phyloP scores from a whole-genome alignment of 2,888 invertebrate genomes.

The Spisula solida region DNA sequence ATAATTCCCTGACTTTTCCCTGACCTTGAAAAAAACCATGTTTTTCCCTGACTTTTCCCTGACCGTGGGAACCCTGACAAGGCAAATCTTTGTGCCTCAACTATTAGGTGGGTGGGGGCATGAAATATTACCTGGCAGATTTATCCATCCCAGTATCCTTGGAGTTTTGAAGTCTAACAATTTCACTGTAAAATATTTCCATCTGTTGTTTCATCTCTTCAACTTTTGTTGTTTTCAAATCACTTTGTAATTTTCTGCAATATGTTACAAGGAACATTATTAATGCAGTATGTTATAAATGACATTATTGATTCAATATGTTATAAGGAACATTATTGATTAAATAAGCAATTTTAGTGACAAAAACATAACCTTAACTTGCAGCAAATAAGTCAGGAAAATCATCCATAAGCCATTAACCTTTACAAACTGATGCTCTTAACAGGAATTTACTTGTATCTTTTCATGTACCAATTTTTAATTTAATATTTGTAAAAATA shows the following conservation, averaged over 20 bases:
- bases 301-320: not conserved
- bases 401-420: too few species aligned
- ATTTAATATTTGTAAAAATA: too few species aligned
- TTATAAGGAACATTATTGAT: not conserved
- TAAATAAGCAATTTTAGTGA: not conserved
- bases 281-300: conserved; percentile 60
- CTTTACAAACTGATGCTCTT: too few species aligned
- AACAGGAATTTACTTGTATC: too few species aligned
- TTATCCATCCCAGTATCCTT: conserved; percentile 78
- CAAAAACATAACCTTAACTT: not conserved
- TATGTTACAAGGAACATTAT: not conserved
- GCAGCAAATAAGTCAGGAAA: not conserved
- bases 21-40: too few species aligned
- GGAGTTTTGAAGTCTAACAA: conserved; percentile 84
- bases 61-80: too few species aligned
- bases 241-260: conserved; percentile 85
- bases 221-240: conserved; percentile 86
- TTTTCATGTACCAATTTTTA: too few species aligned
- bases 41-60: too few species aligned
- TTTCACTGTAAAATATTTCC: conserved; percentile 85
- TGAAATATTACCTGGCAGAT: conserved; percentile 55
- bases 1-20: too few species aligned
- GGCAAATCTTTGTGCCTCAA: too few species aligned
- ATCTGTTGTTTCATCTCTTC: conserved; percentile 86
- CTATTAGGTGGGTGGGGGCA: too few species aligned